Conservation (phyloP, 2,113 vertebrate genomes). For the Cottus gobio region DNA sequence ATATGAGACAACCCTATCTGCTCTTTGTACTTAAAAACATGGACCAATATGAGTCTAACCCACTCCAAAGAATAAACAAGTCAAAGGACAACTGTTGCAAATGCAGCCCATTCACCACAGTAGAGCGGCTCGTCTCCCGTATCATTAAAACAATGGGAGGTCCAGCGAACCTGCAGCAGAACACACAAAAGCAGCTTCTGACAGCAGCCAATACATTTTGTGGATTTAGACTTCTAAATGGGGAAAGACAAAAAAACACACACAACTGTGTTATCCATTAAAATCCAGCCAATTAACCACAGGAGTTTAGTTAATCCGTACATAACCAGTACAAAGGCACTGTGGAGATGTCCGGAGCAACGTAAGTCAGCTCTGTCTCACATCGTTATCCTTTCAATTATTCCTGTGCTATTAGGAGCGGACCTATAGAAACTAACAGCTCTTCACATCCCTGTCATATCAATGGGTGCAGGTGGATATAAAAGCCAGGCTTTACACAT, state of each 20-base stretch:
- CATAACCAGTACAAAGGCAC: conserved; percentile 35
- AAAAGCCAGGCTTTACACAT: conserved; percentile 4
- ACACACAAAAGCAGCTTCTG: conserved; percentile 12
- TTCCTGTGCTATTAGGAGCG: conserved; percentile 36
- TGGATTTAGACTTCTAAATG: conserved; percentile 11
- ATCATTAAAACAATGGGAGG: conserved; percentile 21
- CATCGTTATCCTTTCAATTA: conserved; percentile 59
- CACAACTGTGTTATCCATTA: conserved; percentile 7
- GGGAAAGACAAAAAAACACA: not conserved
- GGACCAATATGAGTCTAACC: not conserved
- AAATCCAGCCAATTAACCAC: conserved; percentile 47
- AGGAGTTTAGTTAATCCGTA: conserved; percentile 50
- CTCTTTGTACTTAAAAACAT: not conserved
- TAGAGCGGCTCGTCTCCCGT: conserved; percentile 12
- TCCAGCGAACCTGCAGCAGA: not conserved
- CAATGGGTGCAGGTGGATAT: conserved; percentile 35
- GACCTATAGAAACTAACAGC: conserved; percentile 37
- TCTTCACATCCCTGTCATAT: conserved; percentile 47
- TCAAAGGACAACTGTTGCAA: not conserved
- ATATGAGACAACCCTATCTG: not conserved
- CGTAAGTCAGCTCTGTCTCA: conserved; percentile 40
- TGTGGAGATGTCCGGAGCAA: conserved; percentile 25
- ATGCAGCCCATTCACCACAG: not conserved
- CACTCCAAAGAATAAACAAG: not conserved
- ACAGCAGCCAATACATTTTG: not conserved